Percentiles rank a stretch among this genome's conserved stretches.
Evolutionary conservation across 2,888 invertebrate genomes (phyloP).

Genomic region (Drosophila putrida): DNA sequence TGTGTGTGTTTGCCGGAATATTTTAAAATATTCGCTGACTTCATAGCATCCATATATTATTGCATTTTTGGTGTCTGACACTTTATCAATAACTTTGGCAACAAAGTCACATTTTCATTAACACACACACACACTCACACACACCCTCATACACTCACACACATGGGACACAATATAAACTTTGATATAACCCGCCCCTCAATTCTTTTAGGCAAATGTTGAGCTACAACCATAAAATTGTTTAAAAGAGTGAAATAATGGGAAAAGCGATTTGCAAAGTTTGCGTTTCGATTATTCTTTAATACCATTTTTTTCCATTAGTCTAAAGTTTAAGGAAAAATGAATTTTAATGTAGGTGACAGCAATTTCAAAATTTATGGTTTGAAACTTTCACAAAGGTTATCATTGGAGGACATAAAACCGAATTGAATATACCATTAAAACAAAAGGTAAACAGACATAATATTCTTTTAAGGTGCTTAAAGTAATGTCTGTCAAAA

Average conservation of each 20-base stretch:
- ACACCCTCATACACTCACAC: not conserved
- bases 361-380: too few relatives aligned
- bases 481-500: too few relatives aligned
- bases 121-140: constrained; percentile 11
- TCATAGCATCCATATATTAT: constrained; percentile 48
- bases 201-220: not conserved
- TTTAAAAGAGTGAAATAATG: not conserved
- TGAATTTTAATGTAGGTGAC: too few relatives aligned
- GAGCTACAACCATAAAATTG: not conserved
- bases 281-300: not conserved
- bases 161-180: constrained; percentile 1
- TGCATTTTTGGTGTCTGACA: constrained; percentile 51
- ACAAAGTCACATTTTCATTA: constrained; percentile 50
- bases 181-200: not conserved
- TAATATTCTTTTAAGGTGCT: too few relatives aligned
- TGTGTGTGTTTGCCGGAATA: constrained; percentile 15
- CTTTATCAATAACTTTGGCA: constrained; percentile 58
- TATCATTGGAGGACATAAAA: too few relatives aligned
- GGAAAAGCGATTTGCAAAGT: constrained; percentile 1
- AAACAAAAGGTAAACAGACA: too few relatives aligned
- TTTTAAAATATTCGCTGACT: constrained; percentile 48
- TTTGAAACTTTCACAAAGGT: too few relatives aligned
- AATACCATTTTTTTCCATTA: not conserved
- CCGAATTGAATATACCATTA: too few relatives aligned
- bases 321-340: not conserved